Base-by-base conservation (phyloP, 2,888 invertebrate species). In the Hemaris fuciformis region DNA sequence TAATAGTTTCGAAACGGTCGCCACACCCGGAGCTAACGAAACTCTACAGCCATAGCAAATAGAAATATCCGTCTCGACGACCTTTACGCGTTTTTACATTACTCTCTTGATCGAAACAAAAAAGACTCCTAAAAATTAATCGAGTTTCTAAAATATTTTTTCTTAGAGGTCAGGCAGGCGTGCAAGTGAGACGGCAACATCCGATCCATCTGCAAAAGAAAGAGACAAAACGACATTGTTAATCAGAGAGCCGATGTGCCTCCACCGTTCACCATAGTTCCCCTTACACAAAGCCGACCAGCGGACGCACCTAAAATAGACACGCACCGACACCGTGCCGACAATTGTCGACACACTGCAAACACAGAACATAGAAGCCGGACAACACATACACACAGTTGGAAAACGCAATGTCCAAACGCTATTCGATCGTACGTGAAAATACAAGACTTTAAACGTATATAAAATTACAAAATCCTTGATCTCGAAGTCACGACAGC, bases 161-260 rank as follows among this genome's bases (percentile, higher is more conserved):
- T 41, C 53, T 38, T 53, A 53, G 60, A 10, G n/a, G 38, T 38
- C 43, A 27, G 13, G 10, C 25, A 68, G 71, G 62, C 64, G 71
- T 65, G 74, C 63, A 77, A 84, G 80, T 73, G 80, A 80, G 82
- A 82, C 74, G 70, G 77, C 77, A 64, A 73, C 61, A 73, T 64
- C 71, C 66, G 76, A 73, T 74, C 80, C 78, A 91, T 88, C 91
- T 92, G 91, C 64, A 92, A 53, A 91, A 88, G 87, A 91, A 73
- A 91, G 89, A 91, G 88, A 91, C 83, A 88, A 78, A 84, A 85
- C 77, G 80, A 73, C 64, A 73, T 77, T 78, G 85, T 89, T 88
- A 89, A 80, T 87, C 66, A 76, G 79, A 70, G 70, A 72, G 69
- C 70, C 56, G 70, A 72, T 78, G 80, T 72, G 75, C 74, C 73